phyloP scores from a whole-genome alignment of 92 coral and sea anemone species.

The Montipora capitata region DNA sequence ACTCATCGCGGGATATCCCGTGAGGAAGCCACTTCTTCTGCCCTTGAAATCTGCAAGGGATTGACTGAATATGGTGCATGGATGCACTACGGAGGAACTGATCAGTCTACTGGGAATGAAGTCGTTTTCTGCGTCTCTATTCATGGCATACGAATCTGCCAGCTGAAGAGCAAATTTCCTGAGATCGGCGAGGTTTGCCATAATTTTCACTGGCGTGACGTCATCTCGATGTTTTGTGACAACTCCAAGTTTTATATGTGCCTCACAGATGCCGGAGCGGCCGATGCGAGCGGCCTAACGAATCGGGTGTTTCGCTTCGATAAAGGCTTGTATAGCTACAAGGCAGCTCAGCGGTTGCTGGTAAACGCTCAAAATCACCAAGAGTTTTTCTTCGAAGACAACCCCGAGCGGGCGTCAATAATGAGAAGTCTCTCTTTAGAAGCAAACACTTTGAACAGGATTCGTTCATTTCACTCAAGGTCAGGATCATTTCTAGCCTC shows the following conservation, averaged over 20 bases:
- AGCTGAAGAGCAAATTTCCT: slow-evolving; percentile 62
- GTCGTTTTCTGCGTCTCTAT: slow-evolving; percentile 78
- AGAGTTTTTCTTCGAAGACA: slow-evolving; percentile 59
- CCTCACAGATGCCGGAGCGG: slow-evolving; percentile 25
- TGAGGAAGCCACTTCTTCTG: slow-evolving; percentile 84
- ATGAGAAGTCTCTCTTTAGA: slow-evolving; percentile 42
- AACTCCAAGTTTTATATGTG: slow-evolving; percentile 79
- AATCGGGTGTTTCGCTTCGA: slow-evolving; percentile 66
- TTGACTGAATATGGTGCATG: slow-evolving; percentile 76
- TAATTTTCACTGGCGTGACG: slow-evolving; percentile 81
- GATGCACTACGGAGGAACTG: slow-evolving; percentile 83
- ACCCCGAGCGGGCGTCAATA: slow-evolving; percentile 32
- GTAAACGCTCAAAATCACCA: slow-evolving; percentile 83
- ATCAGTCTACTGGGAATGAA: slow-evolving; percentile 61
- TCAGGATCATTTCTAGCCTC: neutral
- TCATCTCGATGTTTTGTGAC: slow-evolving; percentile 78
- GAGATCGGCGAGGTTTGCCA: slow-evolving; percentile 83
- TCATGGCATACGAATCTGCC: slow-evolving; percentile 79
- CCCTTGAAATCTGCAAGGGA: slow-evolving; percentile 78
- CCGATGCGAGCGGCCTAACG: neutral
- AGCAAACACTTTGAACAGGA: slow-evolving; percentile 21
- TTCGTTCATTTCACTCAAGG: slow-evolving; percentile 20
- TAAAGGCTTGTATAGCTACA: slow-evolving; percentile 83
- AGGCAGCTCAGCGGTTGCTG: slow-evolving; percentile 84
- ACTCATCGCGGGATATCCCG: slow-evolving; percentile 87